Percentiles rank a stretch among this genome's conserved stretches.
phyloP scores from a whole-genome alignment of 2,113 vertebrate genomes.

The Rostratula benghalensis region DNA sequence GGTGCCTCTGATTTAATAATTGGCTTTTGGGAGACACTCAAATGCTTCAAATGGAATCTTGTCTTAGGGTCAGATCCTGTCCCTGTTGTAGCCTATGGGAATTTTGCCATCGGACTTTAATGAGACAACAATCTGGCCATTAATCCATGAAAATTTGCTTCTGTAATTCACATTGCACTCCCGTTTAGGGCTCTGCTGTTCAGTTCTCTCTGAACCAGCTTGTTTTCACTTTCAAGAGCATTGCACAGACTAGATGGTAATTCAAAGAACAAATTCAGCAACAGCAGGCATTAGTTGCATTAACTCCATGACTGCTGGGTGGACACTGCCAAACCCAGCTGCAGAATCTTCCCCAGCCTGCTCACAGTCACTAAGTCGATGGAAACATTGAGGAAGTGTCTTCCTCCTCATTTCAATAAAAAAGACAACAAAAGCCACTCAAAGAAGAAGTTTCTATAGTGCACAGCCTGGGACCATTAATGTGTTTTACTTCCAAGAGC shows the following conservation, averaged over 20 bases:
- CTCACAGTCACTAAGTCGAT: neutral
- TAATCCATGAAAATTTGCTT: conserved; percentile 50
- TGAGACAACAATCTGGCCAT: conserved; percentile 48
- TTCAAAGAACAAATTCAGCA: conserved; percentile 28
- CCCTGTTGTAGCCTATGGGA: neutral
- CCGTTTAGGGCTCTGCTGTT: conserved; percentile 23
- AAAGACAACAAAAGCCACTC: neutral
- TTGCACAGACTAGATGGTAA: neutral
- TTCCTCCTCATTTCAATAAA: neutral
- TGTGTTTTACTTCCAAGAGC: neutral
- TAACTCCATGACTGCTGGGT: conserved; percentile 25
- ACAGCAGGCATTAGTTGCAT: neutral
- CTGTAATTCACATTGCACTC: conserved; percentile 37
- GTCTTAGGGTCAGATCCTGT: conserved; percentile 16
- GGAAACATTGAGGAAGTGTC: neutral
- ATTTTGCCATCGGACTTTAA: conserved; percentile 22
- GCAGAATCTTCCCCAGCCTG: neutral
- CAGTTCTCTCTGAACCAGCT: conserved; percentile 26
- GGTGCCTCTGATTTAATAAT: conserved; percentile 26
- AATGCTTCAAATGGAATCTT: conserved; percentile 29
- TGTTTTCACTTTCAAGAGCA: conserved; percentile 50
- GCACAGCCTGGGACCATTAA: neutral
- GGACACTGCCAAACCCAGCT: neutral
- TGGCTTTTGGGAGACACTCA: conserved; percentile 47
- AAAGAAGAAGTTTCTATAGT: neutral